Percentiles rank a stretch among this genome's conserved stretches.
Evolutionary conservation across 2,797 vertebrate species (phyloP).

Genomic region (Rhinatrema bivittatum): DNA sequence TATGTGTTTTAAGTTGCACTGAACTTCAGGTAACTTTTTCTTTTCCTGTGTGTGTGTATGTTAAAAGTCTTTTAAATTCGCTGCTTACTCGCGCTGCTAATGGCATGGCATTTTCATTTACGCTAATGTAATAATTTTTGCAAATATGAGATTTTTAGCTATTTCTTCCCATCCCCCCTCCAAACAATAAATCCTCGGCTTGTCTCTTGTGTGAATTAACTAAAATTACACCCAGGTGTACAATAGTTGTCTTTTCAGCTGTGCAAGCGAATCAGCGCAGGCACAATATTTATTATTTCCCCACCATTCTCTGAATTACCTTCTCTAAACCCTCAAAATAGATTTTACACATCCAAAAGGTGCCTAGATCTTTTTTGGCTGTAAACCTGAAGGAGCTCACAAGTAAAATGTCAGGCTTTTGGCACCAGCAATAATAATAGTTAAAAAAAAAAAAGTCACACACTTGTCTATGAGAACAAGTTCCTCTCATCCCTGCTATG

Average conservation of each 20-base stretch:
- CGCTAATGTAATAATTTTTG: conserved; percentile 61
- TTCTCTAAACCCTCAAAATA: conserved; percentile 60
- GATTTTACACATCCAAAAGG: conserved; percentile 41
- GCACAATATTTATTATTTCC: conserved; percentile 67
- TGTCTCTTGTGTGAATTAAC: conserved; percentile 64
- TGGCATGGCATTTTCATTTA: conserved; percentile 57
- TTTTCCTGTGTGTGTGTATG: too few relatives aligned
- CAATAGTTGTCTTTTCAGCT: conserved; percentile 55
- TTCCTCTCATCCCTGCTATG: conserved; percentile 13
- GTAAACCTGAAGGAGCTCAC: conserved; percentile 32
- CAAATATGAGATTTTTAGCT: conserved; percentile 52
- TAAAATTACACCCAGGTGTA: conserved; percentile 61
- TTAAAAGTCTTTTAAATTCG: conserved; percentile 56
- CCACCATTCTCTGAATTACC: conserved; percentile 63
- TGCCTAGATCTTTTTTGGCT: conserved; percentile 32
- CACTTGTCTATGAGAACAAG: conserved; percentile 14
- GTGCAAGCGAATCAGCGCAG: conserved; percentile 44
- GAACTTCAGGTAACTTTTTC: conserved; percentile 66
- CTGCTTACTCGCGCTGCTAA: conserved; percentile 53
- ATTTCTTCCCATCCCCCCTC: conserved; percentile 38
- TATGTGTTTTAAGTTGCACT: conserved; percentile 59
- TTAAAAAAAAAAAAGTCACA: conserved; percentile 35
- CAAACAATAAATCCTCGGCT: conserved; percentile 58
- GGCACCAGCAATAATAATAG: too few relatives aligned
- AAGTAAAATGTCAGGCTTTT: conserved; percentile 36